phyloP scores from a whole-genome alignment of 2,888 invertebrate species.

The Drosophila lacicola region DNA sequence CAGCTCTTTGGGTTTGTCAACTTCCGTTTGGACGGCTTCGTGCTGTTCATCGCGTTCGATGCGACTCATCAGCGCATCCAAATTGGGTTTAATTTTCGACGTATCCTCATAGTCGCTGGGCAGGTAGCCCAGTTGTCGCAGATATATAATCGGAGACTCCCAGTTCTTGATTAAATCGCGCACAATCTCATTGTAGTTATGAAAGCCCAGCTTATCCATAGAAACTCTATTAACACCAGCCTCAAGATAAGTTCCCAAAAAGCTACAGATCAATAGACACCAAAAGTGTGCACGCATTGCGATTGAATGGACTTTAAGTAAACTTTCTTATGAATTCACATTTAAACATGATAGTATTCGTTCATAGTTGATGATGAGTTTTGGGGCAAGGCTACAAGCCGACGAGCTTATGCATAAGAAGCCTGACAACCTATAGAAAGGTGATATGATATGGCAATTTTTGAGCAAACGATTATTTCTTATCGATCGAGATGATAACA shows the following conservation, averaged over 20 bases:
- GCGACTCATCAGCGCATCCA: conserved; percentile 59
- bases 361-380: conserved; percentile 15
- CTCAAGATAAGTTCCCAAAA: not conserved
- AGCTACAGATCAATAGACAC: conserved; percentile 15
- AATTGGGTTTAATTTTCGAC: conserved; percentile 54
- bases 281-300: conserved; percentile 43
- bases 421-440: too few species aligned
- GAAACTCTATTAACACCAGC: conserved; percentile 7
- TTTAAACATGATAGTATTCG: conserved; percentile 3
- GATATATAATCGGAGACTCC: conserved; percentile 62
- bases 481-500: too few species aligned
- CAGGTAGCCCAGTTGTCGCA: conserved; percentile 54
- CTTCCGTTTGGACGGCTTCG: not conserved
- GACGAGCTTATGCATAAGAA: too few species aligned
- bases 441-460: not conserved
- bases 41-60: conserved; percentile 36
- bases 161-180: conserved; percentile 59
- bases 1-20: conserved; percentile 1
- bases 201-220: conserved; percentile 34
- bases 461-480: too few species aligned
- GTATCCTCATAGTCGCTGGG: conserved; percentile 61
- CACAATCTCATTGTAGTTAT: conserved; percentile 51
- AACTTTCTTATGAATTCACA: not conserved
- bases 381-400: conserved; percentile 11
- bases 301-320: not conserved